These are phyloP conservation scores for Chironomus tentans DNA, from an alignment of 2,888 invertebrate genomes.

Conservation along the genomic window DNA sequence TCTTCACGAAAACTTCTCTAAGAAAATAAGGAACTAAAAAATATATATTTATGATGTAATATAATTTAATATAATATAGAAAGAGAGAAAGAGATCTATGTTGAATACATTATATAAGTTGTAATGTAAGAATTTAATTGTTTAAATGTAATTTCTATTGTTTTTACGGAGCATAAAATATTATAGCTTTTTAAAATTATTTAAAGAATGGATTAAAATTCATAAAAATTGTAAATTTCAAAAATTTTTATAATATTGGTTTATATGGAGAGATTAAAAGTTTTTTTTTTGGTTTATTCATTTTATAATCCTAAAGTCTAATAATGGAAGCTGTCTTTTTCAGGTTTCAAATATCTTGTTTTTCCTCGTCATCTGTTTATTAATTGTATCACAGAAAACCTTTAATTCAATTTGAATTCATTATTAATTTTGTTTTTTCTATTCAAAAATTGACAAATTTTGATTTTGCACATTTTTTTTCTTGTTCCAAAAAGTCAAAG, in stretches of 20 bases:
- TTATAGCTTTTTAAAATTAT: constrained; percentile 21
- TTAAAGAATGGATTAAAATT: constrained; percentile 26
- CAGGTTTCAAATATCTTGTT: not conserved
- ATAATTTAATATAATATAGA: too few species aligned
- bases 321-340: constrained; percentile 1
- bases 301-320: not conserved
- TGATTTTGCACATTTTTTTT: not conserved
- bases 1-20: too few species aligned
- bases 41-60: too few species aligned
- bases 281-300: not conserved
- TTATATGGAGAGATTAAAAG: constrained; percentile 2
- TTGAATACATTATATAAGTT: not conserved
- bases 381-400: constrained; percentile 4
- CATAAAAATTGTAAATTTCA: constrained; percentile 6
- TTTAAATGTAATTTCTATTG: not conserved
- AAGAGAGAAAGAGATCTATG: not conserved
- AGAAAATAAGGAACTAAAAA: too few species aligned
- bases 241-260: not conserved
- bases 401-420: not conserved
- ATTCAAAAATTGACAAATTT: not conserved
- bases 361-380: not conserved
- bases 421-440: not conserved
- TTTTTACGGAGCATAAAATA: not conserved
- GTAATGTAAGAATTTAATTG: not conserved
- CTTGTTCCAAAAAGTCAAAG: not conserved